phyloP scores from a whole-genome alignment of 1,140 invertebrate species.

The Diabrotica virgifera region DNA sequence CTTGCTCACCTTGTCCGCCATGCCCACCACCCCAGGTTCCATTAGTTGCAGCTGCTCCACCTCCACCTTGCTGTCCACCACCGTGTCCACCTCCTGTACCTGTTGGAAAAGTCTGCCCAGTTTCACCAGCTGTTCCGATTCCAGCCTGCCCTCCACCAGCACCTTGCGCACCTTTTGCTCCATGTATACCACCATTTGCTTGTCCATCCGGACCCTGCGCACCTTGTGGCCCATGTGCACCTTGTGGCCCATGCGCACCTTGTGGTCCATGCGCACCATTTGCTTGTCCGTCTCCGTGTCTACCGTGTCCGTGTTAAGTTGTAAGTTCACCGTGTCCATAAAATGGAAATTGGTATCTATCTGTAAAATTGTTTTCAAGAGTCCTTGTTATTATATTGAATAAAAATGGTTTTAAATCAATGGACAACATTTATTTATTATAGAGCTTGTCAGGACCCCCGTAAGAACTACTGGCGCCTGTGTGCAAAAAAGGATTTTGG shows the following conservation, averaged over 20 bases:
- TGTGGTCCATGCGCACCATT: slow-evolving; percentile 20
- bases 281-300: slow-evolving; percentile 29
- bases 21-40: slow-evolving; percentile 34
- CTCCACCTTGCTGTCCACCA: slow-evolving; percentile 38
- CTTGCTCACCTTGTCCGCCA: slow-evolving; percentile 22
- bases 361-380: too few species aligned
- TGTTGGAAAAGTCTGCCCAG: slow-evolving; percentile 35
- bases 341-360: too few species aligned
- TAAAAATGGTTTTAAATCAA: too few species aligned
- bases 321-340: neutral
- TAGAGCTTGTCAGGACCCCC: too few species aligned
- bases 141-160: slow-evolving; percentile 31
- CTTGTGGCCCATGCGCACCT: slow-evolving; percentile 18
- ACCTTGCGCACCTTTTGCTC: neutral
- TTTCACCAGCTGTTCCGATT: slow-evolving; percentile 27
- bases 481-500: too few species aligned
- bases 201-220: slow-evolving; percentile 12
- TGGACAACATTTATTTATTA: too few species aligned
- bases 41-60: slow-evolving; percentile 37
- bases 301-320: slow-evolving; percentile 13
- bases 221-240: slow-evolving; percentile 4
- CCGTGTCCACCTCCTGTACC: slow-evolving; percentile 35
- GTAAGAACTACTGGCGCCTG: too few species aligned
- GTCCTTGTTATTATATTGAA: too few species aligned
- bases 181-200: slow-evolving; percentile 27